phyloP scores from a whole-genome alignment of 2,888 invertebrate genomes.

The Drosophila ezoana region DNA sequence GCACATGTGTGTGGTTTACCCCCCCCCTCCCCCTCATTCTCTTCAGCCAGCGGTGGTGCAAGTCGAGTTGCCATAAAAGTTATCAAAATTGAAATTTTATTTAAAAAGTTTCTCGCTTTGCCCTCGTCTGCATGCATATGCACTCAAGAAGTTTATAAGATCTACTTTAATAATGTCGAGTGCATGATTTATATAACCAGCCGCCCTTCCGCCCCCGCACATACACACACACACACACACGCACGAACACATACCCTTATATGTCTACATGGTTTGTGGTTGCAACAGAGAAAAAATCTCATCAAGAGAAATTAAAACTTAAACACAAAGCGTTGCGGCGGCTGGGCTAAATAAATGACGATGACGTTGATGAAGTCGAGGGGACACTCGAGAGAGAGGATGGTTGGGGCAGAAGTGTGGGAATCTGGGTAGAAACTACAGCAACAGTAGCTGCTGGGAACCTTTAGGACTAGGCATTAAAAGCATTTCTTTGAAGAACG shows the following conservation, averaged over 20 bases:
- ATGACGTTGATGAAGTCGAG: conserved; percentile 37
- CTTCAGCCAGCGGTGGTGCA: background rate
- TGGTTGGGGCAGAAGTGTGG: background rate
- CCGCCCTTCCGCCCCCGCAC: background rate
- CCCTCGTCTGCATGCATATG: conserved; percentile 52
- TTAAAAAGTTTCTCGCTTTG: conserved; percentile 71
- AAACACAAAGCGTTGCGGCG: conserved; percentile 56
- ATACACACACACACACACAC: background rate
- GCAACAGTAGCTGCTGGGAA: background rate
- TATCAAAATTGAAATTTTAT: conserved; percentile 81
- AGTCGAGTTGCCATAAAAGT: conserved; percentile 59
- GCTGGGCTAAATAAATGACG: conserved; percentile 50
- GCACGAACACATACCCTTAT: background rate
- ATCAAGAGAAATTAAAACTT: conserved; percentile 77
- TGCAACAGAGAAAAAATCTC: conserved; percentile 56
- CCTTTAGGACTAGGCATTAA: conserved; percentile 39
- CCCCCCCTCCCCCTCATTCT: background rate
- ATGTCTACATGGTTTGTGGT: conserved; percentile 27
- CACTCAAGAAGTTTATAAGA: conserved; percentile 75
- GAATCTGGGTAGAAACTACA: background rate
- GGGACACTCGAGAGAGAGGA: background rate
- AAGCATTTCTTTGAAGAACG: conserved; percentile 45
- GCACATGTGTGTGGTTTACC: conserved; percentile 14
- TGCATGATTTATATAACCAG: conserved; percentile 63
- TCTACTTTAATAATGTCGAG: conserved; percentile 78